Evolutionary conservation across 2,113 vertebrate species (phyloP), one percentile per base, ranked within the genome.

Genomic region (Cyanoderma ruficeps): DNA sequence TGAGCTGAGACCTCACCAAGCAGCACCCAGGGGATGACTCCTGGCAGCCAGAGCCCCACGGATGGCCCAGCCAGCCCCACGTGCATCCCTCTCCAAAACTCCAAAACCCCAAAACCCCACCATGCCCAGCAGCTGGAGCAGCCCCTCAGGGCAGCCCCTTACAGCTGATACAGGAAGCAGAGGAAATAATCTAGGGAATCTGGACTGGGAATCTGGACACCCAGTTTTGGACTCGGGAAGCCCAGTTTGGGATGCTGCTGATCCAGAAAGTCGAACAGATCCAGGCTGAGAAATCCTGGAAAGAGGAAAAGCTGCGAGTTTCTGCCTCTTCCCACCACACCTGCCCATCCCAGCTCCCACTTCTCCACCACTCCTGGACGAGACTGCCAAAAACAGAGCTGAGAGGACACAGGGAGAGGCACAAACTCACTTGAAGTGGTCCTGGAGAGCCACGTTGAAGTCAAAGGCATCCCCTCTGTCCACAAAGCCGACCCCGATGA

Each of bases 401-500:
- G 17, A 63, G 79, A 88, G 35, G 68, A 72, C 11, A 20, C 21
- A 6, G 41, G 39, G 59, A 44, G 22, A 90, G 37, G 74, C 65
- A 46, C 13, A 28, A 57, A 98, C 99, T 99, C 97, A 99, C 99
- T 99, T 99, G 93, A 99, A 99, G 95, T 99, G 99, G 96, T 99
- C 99, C 96, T 99, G 99, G 55, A 99, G 97, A 18, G 99, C 99
- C 16, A 99, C 99, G 2, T 99, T 99, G 97, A 99, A 99, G 97
- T 99, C 99, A 89, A 99, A 99, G 23, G 99, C 99, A 31, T 99
- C 99, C 2, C 99, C 99, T 37, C 99, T 98, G 96, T 99, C 99
- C 2, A 98, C 98, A 63, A 99, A 99, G 46, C 99, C 99, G 3
- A 99, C 92, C 9, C 99, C 99, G 2, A 99, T 99, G 74, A 99